These are phyloP conservation scores for Hemithea aestivaria DNA, from an alignment of 2,888 invertebrate genomes.

Conservation along the genomic window DNA sequence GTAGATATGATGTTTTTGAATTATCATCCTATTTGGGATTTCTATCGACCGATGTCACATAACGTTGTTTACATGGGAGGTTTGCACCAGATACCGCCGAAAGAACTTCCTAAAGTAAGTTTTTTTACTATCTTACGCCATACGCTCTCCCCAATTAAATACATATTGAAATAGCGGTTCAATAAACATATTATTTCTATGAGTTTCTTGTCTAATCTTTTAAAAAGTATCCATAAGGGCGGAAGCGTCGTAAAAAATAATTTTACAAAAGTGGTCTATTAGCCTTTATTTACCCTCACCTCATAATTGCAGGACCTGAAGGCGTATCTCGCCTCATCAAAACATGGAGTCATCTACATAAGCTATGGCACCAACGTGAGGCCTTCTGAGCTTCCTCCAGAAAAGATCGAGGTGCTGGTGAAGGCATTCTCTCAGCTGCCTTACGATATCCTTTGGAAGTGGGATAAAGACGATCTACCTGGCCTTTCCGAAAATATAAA, in stretches of 20 bases:
- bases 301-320: slow-evolving; percentile 45
- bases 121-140: background rate
- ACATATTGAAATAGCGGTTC: too few species aligned
- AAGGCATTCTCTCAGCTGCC: slow-evolving; percentile 55
- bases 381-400: slow-evolving; percentile 42
- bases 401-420: slow-evolving; percentile 41
- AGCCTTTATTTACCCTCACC: too few species aligned
- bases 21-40: slow-evolving; percentile 46
- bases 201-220: too few species aligned
- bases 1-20: slow-evolving; percentile 51
- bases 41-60: slow-evolving; percentile 51
- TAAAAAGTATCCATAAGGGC: too few species aligned
- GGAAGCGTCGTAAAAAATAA: too few species aligned
- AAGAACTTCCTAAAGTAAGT: slow-evolving; percentile 46
- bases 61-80: slow-evolving; percentile 57
- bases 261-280: too few species aligned
- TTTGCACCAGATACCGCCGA: slow-evolving; percentile 44
- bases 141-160: too few species aligned
- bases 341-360: slow-evolving; percentile 62
- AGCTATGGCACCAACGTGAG: slow-evolving; percentile 64
- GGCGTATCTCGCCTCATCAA: slow-evolving; percentile 49
- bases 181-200: too few species aligned
- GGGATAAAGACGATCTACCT: slow-evolving; percentile 52
- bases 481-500: slow-evolving; percentile 53
- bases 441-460: slow-evolving; percentile 67